Conservation (phyloP, 1,140 invertebrate species). For the Cecropterus lyciades region DNA sequence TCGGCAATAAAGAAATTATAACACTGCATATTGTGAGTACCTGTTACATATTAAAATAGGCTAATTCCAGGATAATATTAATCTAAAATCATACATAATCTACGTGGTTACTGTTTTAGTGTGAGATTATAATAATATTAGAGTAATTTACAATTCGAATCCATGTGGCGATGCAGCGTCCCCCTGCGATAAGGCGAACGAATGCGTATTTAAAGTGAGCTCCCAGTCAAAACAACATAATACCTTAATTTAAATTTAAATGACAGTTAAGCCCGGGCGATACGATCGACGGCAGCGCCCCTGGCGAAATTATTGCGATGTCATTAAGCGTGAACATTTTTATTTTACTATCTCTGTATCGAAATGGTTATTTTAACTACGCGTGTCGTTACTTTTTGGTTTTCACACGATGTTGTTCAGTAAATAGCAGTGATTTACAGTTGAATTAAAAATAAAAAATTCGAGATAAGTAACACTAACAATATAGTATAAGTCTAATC, state of each 20-base stretch:
- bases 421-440: background rate
- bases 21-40: too few relatives aligned
- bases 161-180: slow-evolving; percentile 18
- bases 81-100: too few relatives aligned
- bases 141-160: slow-evolving; percentile 23
- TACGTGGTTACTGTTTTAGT: background rate
- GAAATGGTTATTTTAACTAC: slow-evolving; percentile 32
- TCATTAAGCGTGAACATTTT: slow-evolving; percentile 37
- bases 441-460: too few relatives aligned
- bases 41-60: too few relatives aligned
- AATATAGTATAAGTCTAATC: too few relatives aligned
- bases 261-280: slow-evolving; percentile 58
- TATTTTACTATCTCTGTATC: slow-evolving; percentile 38
- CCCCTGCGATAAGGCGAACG: slow-evolving; percentile 23
- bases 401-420: slow-evolving; percentile 11
- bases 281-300: slow-evolving; percentile 40
- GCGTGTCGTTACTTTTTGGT: slow-evolving; percentile 19
- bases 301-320: slow-evolving; percentile 42
- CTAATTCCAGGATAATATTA: too few relatives aligned
- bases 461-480: too few relatives aligned
- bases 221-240: slow-evolving; percentile 53
- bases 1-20: too few relatives aligned
- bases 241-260: slow-evolving; percentile 74
- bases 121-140: slow-evolving; percentile 15
- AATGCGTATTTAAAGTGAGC: slow-evolving; percentile 37